Evolutionary conservation across 2,888 invertebrate genomes (phyloP).

Genomic region (Mythimna ferrago): DNA sequence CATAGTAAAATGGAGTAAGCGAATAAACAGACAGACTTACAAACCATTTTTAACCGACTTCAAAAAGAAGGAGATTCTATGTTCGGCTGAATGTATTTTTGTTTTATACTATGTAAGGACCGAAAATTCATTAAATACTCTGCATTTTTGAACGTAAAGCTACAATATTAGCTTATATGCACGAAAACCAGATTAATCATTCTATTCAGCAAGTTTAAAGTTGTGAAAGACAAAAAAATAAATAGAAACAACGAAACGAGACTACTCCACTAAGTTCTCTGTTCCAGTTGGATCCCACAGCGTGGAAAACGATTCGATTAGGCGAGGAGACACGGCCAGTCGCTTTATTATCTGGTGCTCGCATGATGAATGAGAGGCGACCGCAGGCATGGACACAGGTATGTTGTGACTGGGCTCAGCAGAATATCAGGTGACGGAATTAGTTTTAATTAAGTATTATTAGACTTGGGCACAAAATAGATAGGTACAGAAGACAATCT

Average conservation of each 20-base stretch:
- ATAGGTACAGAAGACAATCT: too few relatives aligned
- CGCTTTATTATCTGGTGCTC: slow-evolving; percentile 67
- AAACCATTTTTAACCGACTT: too few relatives aligned
- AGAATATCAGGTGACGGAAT: slow-evolving; percentile 52
- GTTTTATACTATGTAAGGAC: too few relatives aligned
- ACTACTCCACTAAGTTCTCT: slow-evolving; percentile 34
- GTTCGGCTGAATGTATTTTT: too few relatives aligned
- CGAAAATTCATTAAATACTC: neutral
- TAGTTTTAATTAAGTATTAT: slow-evolving; percentile 28
- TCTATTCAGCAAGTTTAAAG: neutral
- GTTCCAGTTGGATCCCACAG: slow-evolving; percentile 61
- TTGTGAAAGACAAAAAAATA: neutral
- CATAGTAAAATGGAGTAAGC: too few relatives aligned
- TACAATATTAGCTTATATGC: neutral
- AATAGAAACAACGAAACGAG: neutral
- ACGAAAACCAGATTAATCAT: neutral
- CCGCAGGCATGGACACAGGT: slow-evolving; percentile 53
- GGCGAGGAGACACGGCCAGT: slow-evolving; percentile 61
- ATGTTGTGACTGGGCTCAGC: slow-evolving; percentile 45
- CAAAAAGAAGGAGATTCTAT: too few relatives aligned
- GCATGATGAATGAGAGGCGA: slow-evolving; percentile 70
- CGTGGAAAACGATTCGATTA: slow-evolving; percentile 78
- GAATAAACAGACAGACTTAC: too few relatives aligned
- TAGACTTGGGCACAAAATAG: neutral
- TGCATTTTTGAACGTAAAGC: neutral